Percentiles rank a stretch among this genome's conserved stretches.
phyloP scores from a whole-genome alignment of 2,113 vertebrate genomes.

The Callaeas wilsoni region DNA sequence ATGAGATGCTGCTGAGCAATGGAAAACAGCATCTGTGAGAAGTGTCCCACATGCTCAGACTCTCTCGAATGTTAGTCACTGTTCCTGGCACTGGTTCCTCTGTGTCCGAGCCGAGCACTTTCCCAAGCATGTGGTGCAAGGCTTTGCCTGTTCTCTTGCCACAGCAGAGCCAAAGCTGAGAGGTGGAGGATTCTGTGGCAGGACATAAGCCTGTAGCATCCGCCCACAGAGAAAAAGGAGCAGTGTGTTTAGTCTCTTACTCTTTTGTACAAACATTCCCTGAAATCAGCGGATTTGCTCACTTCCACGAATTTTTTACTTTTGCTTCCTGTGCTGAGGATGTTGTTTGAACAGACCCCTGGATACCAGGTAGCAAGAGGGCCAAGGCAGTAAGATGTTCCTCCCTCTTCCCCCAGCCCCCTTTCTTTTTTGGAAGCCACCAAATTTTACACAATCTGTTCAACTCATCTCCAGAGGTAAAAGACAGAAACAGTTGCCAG shows the following conservation, averaged over 20 bases:
- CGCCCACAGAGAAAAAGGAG: not conserved
- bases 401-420: not conserved
- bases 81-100: not conserved
- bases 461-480: conserved; percentile 36
- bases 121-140: not conserved
- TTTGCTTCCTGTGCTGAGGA: conserved; percentile 6
- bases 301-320: not conserved
- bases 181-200: not conserved
- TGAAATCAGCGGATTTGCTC: not conserved
- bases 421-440: conserved; percentile 22
- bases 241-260: not conserved
- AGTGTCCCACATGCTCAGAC: not conserved
- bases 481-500: conserved; percentile 37
- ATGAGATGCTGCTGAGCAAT: conserved; percentile 16
- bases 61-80: not conserved
- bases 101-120: not conserved
- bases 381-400: not conserved
- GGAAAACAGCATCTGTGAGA: not conserved
- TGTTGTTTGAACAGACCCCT: not conserved
- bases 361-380: not conserved
- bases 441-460: conserved; percentile 45
- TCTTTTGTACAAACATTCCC: not conserved
- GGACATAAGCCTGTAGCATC: not conserved
- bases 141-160: not conserved
- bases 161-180: not conserved